Evolutionary conservation across 1,140 invertebrate genomes (phyloP).

Genomic region (Heliconius himera): DNA sequence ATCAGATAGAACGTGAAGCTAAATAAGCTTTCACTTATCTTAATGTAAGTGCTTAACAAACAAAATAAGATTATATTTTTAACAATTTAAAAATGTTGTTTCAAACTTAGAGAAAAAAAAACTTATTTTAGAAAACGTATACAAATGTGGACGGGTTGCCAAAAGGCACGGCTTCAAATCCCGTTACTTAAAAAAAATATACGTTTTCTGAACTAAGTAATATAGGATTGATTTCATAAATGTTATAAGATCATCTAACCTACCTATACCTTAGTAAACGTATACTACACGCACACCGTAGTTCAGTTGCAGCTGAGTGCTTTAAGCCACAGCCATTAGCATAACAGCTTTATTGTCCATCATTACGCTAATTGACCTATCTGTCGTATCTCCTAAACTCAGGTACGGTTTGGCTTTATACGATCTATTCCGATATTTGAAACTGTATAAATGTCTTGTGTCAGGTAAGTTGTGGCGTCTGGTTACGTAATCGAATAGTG

Average conservation of each 20-base stretch:
- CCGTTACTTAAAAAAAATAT: too few species aligned
- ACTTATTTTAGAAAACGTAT: too few species aligned
- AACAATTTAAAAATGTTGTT: too few species aligned
- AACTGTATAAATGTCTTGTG: background rate
- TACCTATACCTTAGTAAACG: background rate
- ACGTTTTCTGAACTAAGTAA: too few species aligned
- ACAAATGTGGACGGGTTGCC: too few species aligned
- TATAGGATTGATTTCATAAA: background rate
- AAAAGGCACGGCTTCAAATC: too few species aligned
- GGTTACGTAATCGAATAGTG: background rate
- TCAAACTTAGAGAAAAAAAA: too few species aligned
- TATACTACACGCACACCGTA: background rate
- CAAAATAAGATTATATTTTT: too few species aligned
- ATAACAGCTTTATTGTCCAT: conserved; percentile 49
- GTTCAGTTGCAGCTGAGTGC: conserved; percentile 28
- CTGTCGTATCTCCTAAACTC: conserved; percentile 30
- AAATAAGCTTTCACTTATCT: too few species aligned
- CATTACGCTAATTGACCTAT: conserved; percentile 56
- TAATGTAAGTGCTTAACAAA: too few species aligned
- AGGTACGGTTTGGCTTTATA: conserved; percentile 3
- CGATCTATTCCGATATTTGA: background rate
- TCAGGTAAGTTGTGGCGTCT: background rate
- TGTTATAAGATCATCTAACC: background rate
- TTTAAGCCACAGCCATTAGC: conserved; percentile 45
- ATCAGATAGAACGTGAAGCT: too few species aligned